Evolutionary conservation across 1,140 invertebrate species (phyloP).

Genomic region (Musca domestica): DNA sequence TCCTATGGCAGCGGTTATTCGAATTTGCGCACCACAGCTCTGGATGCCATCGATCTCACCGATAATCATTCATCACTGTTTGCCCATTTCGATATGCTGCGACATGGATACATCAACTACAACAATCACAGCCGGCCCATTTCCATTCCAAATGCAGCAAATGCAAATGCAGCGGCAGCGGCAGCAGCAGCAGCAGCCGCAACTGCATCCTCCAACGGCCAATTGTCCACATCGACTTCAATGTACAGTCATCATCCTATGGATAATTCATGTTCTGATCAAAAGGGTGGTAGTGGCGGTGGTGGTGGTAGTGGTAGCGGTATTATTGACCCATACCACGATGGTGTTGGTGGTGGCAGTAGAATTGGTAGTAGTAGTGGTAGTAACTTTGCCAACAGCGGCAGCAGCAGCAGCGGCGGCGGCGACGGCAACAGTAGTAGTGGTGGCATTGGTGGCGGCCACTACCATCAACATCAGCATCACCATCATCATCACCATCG

Average conservation of each 20-base stretch:
- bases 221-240: slow-evolving; percentile 36
- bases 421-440: slow-evolving; percentile 15
- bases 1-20: slow-evolving; percentile 20
- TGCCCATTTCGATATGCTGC: slow-evolving; percentile 22
- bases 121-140: slow-evolving; percentile 29
- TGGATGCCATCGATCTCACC: slow-evolving; percentile 19
- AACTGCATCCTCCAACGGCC: slow-evolving; percentile 16
- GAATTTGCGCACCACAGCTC: slow-evolving; percentile 27
- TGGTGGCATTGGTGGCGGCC: slow-evolving; percentile 5
- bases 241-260: slow-evolving; percentile 40
- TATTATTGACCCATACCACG: background rate
- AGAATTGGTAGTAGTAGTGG: slow-evolving; percentile 9
- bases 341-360: slow-evolving; percentile 31
- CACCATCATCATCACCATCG: slow-evolving; percentile 21
- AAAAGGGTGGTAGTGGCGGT: slow-evolving; percentile 29
- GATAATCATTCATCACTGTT: slow-evolving; percentile 29
- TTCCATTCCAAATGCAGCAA: slow-evolving; percentile 24
- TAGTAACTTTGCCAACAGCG: slow-evolving; percentile 13
- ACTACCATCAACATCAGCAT: slow-evolving; percentile 17
- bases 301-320: slow-evolving; percentile 21
- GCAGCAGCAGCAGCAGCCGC: no score
- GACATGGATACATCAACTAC: slow-evolving; percentile 11
- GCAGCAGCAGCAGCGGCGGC: slow-evolving; percentile 3
- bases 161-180: slow-evolving; percentile 4
- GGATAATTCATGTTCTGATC: slow-evolving; percentile 51